phyloP scores from a whole-genome alignment of 2,797 vertebrate genomes.

The Poecilia gillii region DNA sequence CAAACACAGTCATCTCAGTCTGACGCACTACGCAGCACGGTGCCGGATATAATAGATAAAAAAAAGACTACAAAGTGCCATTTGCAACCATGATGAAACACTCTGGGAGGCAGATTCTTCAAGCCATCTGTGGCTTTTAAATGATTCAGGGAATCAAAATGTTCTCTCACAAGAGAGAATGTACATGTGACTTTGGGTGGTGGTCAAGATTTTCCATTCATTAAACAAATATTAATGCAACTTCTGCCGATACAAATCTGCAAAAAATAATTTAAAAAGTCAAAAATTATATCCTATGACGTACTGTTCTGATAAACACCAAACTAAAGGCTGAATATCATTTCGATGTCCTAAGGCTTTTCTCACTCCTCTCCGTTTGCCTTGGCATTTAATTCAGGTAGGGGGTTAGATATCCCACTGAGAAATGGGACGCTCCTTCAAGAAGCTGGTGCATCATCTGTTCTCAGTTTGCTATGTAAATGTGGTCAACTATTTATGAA shows the following conservation, averaged over 20 bases:
- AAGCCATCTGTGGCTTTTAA: conserved; percentile 74
- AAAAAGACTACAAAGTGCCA: conserved; percentile 3
- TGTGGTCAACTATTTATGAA: neutral
- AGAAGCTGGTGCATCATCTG: neutral
- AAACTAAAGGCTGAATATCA: neutral
- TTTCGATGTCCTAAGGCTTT: neutral
- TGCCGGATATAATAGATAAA: neutral
- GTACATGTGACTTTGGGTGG: conserved; percentile 3
- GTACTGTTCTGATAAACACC: conserved; percentile 3
- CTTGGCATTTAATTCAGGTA: neutral
- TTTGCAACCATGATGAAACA: conserved; percentile 28
- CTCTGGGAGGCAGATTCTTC: conserved; percentile 22
- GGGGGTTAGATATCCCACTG: neutral
- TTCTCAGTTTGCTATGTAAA: neutral
- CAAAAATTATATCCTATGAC: neutral
- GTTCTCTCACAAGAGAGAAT: conserved; percentile 34
- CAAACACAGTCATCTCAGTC: conserved; percentile 3
- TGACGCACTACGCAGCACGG: conserved; percentile 2
- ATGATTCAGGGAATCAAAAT: conserved; percentile 69
- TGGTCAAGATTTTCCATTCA: conserved; percentile 10
- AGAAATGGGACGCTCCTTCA: neutral
- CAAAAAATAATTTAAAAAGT: neutral
- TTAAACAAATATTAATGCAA: conserved; percentile 7
- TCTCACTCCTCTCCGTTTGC: neutral
- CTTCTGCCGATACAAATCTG: neutral